These are phyloP conservation scores for Rhinolophus ferrumequinum DNA, from an alignment of 2,113 vertebrate species.

Conservation along the genomic window DNA sequence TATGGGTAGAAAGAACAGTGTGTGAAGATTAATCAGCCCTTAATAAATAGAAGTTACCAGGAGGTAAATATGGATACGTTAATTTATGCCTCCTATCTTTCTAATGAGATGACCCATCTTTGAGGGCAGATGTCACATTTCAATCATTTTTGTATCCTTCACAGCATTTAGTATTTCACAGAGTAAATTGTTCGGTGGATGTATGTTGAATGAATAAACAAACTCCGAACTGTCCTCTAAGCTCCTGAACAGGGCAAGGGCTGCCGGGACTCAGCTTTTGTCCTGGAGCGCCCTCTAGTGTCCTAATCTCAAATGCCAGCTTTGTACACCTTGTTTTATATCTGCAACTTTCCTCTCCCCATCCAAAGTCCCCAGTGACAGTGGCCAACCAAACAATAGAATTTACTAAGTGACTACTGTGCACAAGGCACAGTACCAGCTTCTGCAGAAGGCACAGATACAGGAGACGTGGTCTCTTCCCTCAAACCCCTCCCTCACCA, in stretches of 20 bases:
- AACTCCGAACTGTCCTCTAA: neutral
- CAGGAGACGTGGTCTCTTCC: neutral
- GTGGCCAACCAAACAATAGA: neutral
- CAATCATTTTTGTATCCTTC: neutral
- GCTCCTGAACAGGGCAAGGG: accelerated
- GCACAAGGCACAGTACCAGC: neutral
- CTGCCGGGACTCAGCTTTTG: neutral
- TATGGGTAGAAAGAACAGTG: neutral
- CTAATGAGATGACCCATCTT: neutral
- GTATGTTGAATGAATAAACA: neutral
- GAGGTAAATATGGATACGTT: neutral
- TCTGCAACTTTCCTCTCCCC: neutral
- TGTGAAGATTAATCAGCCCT: too few relatives aligned
- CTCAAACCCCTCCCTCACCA: neutral
- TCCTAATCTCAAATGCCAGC: neutral
- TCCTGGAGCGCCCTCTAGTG: conserved; percentile 77
- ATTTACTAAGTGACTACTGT: neutral
- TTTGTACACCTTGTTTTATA: neutral
- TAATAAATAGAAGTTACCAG: neutral
- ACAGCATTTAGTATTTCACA: neutral
- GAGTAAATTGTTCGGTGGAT: neutral
- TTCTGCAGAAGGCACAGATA: neutral
- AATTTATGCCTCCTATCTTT: neutral
- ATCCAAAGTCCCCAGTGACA: neutral
- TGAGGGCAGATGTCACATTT: neutral